Conservation (phyloP, 2,797 vertebrate species). For the Pseudocheirus occidentalis region DNA sequence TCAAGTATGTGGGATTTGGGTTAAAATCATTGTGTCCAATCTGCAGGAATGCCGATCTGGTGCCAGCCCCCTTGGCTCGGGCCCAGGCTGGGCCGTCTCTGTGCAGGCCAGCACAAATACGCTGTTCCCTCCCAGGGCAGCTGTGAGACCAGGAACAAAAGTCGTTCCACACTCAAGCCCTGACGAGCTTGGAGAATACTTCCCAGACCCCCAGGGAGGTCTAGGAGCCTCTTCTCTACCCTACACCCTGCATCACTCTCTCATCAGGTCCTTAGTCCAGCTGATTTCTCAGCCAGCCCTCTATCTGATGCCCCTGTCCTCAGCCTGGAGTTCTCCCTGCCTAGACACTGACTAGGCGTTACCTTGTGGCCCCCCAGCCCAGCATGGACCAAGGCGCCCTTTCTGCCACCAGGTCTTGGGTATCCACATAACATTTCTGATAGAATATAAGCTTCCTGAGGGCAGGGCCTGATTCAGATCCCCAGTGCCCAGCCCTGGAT, state of each 20-base stretch:
- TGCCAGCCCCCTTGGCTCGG: slow-evolving; percentile 93
- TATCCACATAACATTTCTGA: not conserved
- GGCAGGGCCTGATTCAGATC: not conserved
- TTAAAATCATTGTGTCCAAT: slow-evolving; percentile 92
- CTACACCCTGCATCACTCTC: slow-evolving; percentile 51
- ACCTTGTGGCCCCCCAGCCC: not conserved
- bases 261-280: not conserved
- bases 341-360: not conserved
- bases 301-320: not conserved
- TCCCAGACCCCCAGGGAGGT: slow-evolving; percentile 38
- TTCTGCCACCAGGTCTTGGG: slow-evolving; percentile 7
- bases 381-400: not conserved
- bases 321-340: not conserved
- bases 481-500: not conserved
- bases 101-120: slow-evolving; percentile 88
- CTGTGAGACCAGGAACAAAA: slow-evolving; percentile 84
- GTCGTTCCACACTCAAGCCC: slow-evolving; percentile 71
- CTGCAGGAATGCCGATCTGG: slow-evolving; percentile 92
- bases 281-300: not conserved
- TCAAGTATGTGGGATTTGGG: slow-evolving; percentile 97
- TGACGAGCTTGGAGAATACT: slow-evolving; percentile 68
- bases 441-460: not conserved
- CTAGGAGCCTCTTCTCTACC: slow-evolving; percentile 31
- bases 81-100: slow-evolving; percentile 89
- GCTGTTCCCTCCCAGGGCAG: slow-evolving; percentile 87